Evolutionary conservation across 2,113 vertebrate genomes (phyloP).

Genomic region (Spizaetus ornatus): DNA sequence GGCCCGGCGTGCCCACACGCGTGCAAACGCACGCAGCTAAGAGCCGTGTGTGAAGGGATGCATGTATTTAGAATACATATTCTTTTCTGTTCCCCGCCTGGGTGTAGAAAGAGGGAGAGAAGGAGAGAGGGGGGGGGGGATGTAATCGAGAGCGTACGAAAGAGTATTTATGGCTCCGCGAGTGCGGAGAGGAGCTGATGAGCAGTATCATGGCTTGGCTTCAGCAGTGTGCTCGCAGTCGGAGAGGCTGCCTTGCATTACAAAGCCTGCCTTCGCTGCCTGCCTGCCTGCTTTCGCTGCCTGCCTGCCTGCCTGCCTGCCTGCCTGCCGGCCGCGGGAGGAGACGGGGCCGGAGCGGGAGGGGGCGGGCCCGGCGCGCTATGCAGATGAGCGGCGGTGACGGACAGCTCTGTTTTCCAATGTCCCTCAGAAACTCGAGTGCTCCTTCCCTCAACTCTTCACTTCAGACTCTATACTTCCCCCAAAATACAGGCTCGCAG

Average conservation of each 20-base stretch:
- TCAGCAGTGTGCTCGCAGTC: neutral
- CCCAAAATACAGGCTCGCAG: constrained; percentile 76
- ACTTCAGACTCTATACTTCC: constrained; percentile 74
- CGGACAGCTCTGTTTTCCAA: constrained; percentile 93
- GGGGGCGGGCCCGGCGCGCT: constrained; percentile 82
- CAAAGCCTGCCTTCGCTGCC: constrained; percentile 32
- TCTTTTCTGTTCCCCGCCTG: neutral
- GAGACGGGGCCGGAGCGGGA: constrained; percentile 6
- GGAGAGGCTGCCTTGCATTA: constrained; percentile 55
- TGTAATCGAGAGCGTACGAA: neutral
- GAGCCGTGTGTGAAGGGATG: neutral
- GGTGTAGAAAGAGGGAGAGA: neutral
- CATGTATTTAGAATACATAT: neutral
- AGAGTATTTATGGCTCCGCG: neutral
- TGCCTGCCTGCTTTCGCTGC: neutral
- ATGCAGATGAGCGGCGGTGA: constrained; percentile 94
- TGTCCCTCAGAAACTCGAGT: constrained; percentile 88
- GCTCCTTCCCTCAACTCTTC: constrained; percentile 89
- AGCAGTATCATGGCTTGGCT: neutral
- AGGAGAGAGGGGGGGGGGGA: too few relatives aligned
- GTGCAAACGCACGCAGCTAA: neutral
- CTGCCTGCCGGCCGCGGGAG: constrained; percentile 25
- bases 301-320: neutral
- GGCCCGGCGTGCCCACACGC: neutral
- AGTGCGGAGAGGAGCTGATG: neutral